Evolutionary conservation across 2,797 vertebrate species (phyloP).

Genomic region (Ceyx erithaca): DNA sequence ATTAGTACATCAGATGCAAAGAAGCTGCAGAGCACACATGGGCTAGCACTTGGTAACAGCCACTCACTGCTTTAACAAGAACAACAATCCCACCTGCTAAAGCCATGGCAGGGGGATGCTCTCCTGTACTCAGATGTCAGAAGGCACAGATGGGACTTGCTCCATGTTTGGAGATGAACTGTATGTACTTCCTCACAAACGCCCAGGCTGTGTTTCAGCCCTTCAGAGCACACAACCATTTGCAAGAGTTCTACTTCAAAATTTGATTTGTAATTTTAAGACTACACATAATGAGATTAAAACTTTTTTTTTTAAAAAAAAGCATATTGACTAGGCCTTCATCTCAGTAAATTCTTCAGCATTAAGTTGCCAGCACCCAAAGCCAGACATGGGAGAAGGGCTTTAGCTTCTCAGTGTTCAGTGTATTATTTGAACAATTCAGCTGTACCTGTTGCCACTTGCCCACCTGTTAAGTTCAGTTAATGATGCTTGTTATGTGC

Average conservation of each 20-base stretch:
- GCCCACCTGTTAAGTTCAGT: not conserved
- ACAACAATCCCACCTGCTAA: not conserved
- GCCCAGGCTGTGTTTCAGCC: not conserved
- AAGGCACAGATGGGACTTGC: not conserved
- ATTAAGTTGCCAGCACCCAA: not conserved
- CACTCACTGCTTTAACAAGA: not conserved
- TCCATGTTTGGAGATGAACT: not conserved
- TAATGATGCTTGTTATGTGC: not conserved
- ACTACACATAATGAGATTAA: not conserved
- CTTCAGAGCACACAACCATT: fast-evolving
- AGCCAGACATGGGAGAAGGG: not conserved
- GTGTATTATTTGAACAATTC: not conserved
- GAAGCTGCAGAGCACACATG: not conserved
- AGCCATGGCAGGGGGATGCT: not conserved
- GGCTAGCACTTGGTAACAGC: not conserved
- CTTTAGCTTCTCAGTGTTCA: not conserved
- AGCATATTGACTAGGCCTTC: fast-evolving
- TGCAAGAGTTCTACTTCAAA: not conserved
- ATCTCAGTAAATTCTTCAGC: not conserved
- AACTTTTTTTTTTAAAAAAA: no score
- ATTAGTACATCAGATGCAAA: not conserved
- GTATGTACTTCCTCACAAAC: not conserved
- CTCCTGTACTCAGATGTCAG: not conserved
- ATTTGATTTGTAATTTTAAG: not conserved
- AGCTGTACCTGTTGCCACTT: not conserved